phyloP scores from a whole-genome alignment of 2,888 invertebrate species.

The Eudiplozoon nipponicum region DNA sequence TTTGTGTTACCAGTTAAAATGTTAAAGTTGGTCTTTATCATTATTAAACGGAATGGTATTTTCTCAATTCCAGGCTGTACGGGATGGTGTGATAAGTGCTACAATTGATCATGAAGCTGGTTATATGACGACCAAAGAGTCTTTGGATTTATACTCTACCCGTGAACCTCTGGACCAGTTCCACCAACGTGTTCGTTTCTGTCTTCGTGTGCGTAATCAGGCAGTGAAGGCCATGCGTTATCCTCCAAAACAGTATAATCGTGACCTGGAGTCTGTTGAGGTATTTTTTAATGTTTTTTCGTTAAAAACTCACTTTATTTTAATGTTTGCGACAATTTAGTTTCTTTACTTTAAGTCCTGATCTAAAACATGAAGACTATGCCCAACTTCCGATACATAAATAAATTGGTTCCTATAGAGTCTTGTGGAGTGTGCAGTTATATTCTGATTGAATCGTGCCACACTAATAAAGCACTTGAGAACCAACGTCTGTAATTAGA shows the following conservation, averaged over 20 bases:
- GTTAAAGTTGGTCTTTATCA: not conserved
- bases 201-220: constrained; percentile 81
- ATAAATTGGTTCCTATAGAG: too few relatives aligned
- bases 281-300: too few relatives aligned
- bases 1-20: too few relatives aligned
- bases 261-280: constrained; percentile 78
- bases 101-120: constrained; percentile 70
- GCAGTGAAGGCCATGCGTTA: constrained; percentile 69
- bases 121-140: constrained; percentile 61
- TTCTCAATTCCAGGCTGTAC: constrained; percentile 32
- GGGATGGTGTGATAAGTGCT: constrained; percentile 91
- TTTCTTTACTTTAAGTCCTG: too few relatives aligned
- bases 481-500: too few relatives aligned
- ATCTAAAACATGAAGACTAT: too few relatives aligned
- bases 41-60: constrained; percentile 2
- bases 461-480: too few relatives aligned
- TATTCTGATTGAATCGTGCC: too few relatives aligned
- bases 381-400: too few relatives aligned
- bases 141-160: constrained; percentile 75
- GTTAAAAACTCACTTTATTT: too few relatives aligned
- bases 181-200: constrained; percentile 79
- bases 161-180: constrained; percentile 74
- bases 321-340: too few relatives aligned
- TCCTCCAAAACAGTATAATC: constrained; percentile 88
- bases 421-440: too few relatives aligned